Base-by-base conservation (phyloP, 1,140 invertebrate species). In the Halictus rubicundus region DNA sequence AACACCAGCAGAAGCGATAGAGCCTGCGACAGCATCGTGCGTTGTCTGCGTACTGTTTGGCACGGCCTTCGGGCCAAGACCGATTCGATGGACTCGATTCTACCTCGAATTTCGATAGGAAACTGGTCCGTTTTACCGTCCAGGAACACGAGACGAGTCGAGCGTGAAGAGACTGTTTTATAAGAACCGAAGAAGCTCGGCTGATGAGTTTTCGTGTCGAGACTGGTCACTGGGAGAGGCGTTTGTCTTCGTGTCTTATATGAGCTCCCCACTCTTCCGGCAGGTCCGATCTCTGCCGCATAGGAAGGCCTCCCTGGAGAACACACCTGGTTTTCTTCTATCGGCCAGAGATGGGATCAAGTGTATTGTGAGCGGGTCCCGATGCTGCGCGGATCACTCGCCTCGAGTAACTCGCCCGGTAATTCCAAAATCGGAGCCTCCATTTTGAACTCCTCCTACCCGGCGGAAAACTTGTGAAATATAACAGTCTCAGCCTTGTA, bases 181-280 rank as follows among this genome's bases (percentile, higher is more conserved):
- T 76, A 46, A 57, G 65, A 77, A 72, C 80, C 85, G 89, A 92
- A 90, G 91, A 92, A 91, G 90, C 90, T 91, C 87, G 88, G 89
- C 88, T 91, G 92, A 92, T 92, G 90, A 89, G 92, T 92, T 92
- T 92, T 92, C 91, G 92, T 92, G 91, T 92, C 89, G 90, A 90
- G 91, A 92, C 91, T 92, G 92, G 88, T 92, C 90, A 92, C 92
- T 92, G 92, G 89, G 89, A 92, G 92, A 92, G 90, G 90, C 89
- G 89, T 91, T 92, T 92, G 91, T 85, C 86, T 89, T 90, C 88
- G 89, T 90, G 90, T 92, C 92, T 92, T 92, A 92, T 92, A 92
- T 92, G 91, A 92, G 85, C 91, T 90, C 92, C 92, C 92, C 92
- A 92, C 92, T 92, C 92, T 91, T 71, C 65, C 57, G 80, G 74